Percentiles rank a stretch among this genome's conserved stretches.
phyloP scores from a whole-genome alignment of 2,797 vertebrate species.

The Coendou prehensilis region DNA sequence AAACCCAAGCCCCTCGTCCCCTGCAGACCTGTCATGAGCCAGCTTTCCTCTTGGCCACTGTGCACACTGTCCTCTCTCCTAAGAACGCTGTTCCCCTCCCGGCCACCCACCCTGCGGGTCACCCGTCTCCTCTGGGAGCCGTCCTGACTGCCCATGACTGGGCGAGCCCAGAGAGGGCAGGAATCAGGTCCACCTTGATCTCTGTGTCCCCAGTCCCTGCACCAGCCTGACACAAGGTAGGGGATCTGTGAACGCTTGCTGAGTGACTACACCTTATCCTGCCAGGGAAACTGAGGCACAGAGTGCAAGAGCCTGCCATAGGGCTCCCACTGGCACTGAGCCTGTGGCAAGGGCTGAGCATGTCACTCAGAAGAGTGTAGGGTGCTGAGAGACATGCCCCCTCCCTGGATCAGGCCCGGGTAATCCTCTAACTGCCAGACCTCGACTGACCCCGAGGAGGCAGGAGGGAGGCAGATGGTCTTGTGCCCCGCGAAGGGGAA shows the following conservation, averaged over 20 bases:
- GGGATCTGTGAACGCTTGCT: background rate
- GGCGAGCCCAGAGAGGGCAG: no score
- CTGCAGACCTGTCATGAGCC: background rate
- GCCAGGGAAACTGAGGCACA: background rate
- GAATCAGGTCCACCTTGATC: rapidly evolving
- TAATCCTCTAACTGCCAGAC: background rate
- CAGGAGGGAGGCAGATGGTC: background rate
- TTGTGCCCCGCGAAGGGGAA: background rate
- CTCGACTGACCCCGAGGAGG: background rate
- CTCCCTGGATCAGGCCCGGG: background rate
- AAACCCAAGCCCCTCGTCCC: background rate
- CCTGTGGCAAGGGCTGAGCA: background rate
- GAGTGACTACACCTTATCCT: background rate
- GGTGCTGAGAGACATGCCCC: background rate
- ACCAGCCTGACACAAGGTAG: background rate
- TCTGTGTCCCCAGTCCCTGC: background rate
- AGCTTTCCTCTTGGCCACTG: background rate
- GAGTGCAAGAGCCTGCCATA: background rate
- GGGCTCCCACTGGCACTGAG: background rate
- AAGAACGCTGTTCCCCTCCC: background rate
- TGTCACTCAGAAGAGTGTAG: background rate
- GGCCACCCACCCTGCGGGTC: background rate
- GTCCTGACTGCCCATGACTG: background rate
- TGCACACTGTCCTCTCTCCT: background rate
- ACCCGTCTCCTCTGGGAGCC: background rate